phyloP scores from a whole-genome alignment of 1,140 invertebrate genomes.

The Vollenhovia emeryi region DNA sequence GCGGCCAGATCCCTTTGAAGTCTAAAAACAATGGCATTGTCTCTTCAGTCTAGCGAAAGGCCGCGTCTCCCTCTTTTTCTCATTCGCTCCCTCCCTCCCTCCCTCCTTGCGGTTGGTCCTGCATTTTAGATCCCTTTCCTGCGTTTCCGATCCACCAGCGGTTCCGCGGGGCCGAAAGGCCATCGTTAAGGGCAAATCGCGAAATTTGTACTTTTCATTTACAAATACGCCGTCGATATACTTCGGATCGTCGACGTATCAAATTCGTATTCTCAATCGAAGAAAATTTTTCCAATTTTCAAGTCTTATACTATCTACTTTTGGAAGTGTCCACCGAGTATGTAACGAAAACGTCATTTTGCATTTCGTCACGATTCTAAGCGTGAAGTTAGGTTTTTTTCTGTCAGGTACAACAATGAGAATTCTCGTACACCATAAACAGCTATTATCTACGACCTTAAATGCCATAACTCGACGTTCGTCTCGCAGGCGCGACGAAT shows the following conservation, averaged over 20 bases:
- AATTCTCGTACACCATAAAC: neutral
- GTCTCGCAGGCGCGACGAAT: neutral
- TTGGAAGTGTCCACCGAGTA: neutral
- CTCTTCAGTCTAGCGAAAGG: slow-evolving; percentile 85
- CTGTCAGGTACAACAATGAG: neutral
- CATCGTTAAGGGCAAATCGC: slow-evolving; percentile 69
- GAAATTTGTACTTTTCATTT: slow-evolving; percentile 80
- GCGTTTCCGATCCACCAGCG: slow-evolving; percentile 51
- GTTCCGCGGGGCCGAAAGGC: slow-evolving; percentile 52
- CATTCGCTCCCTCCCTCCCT: slow-evolving; percentile 35
- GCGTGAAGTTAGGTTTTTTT: neutral
- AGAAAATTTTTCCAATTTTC: neutral
- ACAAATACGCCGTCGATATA: slow-evolving; percentile 54
- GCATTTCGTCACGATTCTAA: neutral
- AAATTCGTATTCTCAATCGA: neutral
- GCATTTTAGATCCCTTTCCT: slow-evolving; percentile 72
- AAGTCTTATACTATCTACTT: too few relatives aligned
- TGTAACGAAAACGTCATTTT: neutral
- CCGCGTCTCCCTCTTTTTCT: slow-evolving; percentile 71
- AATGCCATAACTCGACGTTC: neutral
- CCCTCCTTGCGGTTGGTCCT: slow-evolving; percentile 50
- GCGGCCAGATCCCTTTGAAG: slow-evolving; percentile 84
- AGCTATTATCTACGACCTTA: neutral
- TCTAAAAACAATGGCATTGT: slow-evolving; percentile 86
- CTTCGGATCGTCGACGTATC: slow-evolving; percentile 50